Evolutionary conservation across 2,888 invertebrate genomes (phyloP), one percentile per base, ranked within the genome.

Genomic region (Polylopha cassiicola): DNA sequence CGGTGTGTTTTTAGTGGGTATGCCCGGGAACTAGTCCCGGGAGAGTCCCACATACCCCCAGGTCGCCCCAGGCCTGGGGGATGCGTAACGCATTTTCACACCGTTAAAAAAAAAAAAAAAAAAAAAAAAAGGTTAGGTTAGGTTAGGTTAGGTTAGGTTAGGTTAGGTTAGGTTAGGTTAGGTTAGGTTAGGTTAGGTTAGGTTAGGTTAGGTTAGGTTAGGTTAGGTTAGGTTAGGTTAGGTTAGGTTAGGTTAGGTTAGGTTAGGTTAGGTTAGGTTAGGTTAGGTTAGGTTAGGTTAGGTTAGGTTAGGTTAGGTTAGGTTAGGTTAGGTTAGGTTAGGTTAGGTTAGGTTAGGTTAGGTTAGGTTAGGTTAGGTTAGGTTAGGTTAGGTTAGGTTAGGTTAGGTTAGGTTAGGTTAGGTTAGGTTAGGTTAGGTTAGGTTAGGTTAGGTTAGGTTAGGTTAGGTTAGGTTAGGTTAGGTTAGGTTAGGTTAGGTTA

Each of bases 21-120:
- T n/a, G n/a, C n/a, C n/a, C n/a, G n/a, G n/a, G n/a, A n/a, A n/a
- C n/a, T n/a, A n/a, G n/a, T n/a, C n/a, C n/a, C n/a, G n/a, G n/a
- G n/a, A n/a, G n/a, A n/a, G n/a, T n/a, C n/a, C n/a, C n/a, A n/a
- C n/a, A n/a, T n/a, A n/a, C n/a, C n/a, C n/a, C n/a, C n/a, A n/a
- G 39, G 42, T 39, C 32, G 32, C 32, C 32, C 32, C 32, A 39
- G 39, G 32, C 27, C 31, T n/a, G 21, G 21, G 11, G 13, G 13
- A 7, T 11, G n/a, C n/a, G n/a, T n/a, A n/a, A n/a, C n/a, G n/a
- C n/a, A n/a, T n/a, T n/a, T n/a, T n/a, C n/a, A n/a, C n/a, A n/a
- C 8, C 8, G 21, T 7, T 21, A 8, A 9, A 9, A 8, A 8
- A 9, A 9, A 8, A 8, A 9, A 9, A 8, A 8, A 9, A 9